Evolutionary conservation across 2,113 vertebrate species (phyloP).

Genomic region (Vidua chalybeata): DNA sequence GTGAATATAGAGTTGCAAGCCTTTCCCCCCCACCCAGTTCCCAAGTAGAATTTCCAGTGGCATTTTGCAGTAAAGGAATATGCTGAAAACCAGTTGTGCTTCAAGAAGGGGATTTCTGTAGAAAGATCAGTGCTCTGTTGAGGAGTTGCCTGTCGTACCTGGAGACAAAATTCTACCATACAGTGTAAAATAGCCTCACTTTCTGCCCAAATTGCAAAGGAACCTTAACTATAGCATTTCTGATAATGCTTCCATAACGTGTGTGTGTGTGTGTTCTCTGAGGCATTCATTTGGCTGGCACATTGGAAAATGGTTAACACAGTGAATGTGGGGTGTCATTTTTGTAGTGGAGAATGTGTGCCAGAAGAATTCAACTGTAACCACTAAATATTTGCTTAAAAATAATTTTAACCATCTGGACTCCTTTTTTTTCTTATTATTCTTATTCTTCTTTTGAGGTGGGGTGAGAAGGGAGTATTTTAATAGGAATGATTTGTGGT

Average conservation of each 20-base stretch:
- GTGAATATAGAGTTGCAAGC: background rate
- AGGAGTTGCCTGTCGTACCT: background rate
- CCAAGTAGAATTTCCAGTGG: background rate
- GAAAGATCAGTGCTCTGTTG: background rate
- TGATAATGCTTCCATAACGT: constrained; percentile 36
- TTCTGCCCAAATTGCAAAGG: background rate
- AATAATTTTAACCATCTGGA: constrained; percentile 83
- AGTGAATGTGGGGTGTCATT: constrained; percentile 72
- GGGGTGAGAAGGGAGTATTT: constrained; percentile 66
- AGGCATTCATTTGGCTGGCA: constrained; percentile 72
- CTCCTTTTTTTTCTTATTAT: constrained; percentile 63
- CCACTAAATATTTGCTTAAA: constrained; percentile 80
- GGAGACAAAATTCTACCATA: background rate
- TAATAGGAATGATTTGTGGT: constrained; percentile 72
- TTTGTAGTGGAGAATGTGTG: constrained; percentile 73
- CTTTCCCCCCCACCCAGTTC: background rate
- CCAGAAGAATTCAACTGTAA: constrained; percentile 77
- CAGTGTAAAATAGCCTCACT: background rate
- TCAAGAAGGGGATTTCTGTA: background rate
- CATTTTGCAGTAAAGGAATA: background rate
- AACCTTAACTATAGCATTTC: constrained; percentile 20
- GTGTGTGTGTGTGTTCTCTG: constrained; percentile 50
- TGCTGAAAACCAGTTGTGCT: background rate
- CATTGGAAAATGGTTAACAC: constrained; percentile 77
- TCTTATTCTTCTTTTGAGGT: constrained; percentile 68